A percentile compares a stretch with the other conserved stretches of the same genome.
Evolutionary conservation across 2,888 invertebrate genomes (phyloP).

Genomic region (Meliscaeva auricollis): DNA sequence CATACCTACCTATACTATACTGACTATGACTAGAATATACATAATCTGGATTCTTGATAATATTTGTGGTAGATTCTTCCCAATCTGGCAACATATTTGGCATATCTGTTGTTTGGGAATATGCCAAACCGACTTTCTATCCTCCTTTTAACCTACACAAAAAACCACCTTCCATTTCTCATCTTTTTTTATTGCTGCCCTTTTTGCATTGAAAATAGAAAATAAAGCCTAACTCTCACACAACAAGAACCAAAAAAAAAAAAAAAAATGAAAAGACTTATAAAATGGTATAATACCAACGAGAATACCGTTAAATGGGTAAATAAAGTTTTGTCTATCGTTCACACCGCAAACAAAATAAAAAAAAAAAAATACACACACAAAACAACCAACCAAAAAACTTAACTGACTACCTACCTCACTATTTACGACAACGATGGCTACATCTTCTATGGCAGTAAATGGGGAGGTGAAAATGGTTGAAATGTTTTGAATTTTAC

Average conservation of each 20-base stretch:
- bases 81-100: slow-evolving; percentile 41
- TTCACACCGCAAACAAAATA: slow-evolving; percentile 10
- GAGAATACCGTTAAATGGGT: slow-evolving; percentile 71
- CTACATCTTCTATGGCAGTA: not conserved
- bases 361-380: too few relatives aligned
- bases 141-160: not conserved
- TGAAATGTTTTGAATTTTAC: slow-evolving; percentile 69
- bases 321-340: slow-evolving; percentile 63
- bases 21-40: too few relatives aligned
- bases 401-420: slow-evolving; percentile 31
- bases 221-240: slow-evolving; percentile 52
- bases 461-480: slow-evolving; percentile 57
- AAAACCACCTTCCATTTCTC: not conserved
- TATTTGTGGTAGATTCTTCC: slow-evolving; percentile 37
- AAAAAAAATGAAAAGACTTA: slow-evolving; percentile 56
- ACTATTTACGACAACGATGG: slow-evolving; percentile 3
- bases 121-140: slow-evolving; percentile 32
- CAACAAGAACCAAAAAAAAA: not conserved
- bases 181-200: not conserved
- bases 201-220: slow-evolving; percentile 60
- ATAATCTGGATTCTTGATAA: slow-evolving; percentile 10
- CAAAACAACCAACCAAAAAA: not conserved
- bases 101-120: slow-evolving; percentile 56
- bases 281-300: slow-evolving; percentile 69
- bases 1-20: not conserved